These are phyloP conservation scores for Phrynocephalus guinanensis DNA, from an alignment of 2,797 vertebrate genomes.

Conservation along the genomic window DNA sequence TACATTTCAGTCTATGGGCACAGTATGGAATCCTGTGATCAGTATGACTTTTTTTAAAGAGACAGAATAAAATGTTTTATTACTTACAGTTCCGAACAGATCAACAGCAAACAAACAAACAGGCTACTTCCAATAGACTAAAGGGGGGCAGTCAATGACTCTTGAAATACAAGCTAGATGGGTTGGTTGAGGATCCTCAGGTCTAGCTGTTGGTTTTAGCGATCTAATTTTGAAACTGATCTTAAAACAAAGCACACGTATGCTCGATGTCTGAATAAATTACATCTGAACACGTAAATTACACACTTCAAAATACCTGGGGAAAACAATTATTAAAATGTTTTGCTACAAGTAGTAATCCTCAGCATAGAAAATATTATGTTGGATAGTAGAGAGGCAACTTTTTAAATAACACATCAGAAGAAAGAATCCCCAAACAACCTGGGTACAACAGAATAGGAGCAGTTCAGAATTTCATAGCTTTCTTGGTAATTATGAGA, in stretches of 20 bases:
- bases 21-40: not conserved
- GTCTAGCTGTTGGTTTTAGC: not conserved
- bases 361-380: not conserved
- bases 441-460: no score
- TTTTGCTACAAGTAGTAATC: not conserved
- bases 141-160: not conserved
- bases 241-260: not conserved
- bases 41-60: no score
- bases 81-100: no score
- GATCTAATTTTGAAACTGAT: not conserved
- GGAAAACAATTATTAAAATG: not conserved
- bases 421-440: no score
- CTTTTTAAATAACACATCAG: no score
- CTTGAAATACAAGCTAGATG: not conserved
- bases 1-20: not conserved
- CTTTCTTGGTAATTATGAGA: no score
- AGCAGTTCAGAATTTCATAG: no score
- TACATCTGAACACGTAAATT: not conserved
- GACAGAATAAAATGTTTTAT: no score
- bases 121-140: no score
- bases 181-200: not conserved
- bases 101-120: no score
- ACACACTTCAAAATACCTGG: not conserved
- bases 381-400: no score
- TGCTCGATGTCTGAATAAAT: not conserved